Conservation (phyloP, 2,888 invertebrate genomes). For the Ennomos erosarius region DNA sequence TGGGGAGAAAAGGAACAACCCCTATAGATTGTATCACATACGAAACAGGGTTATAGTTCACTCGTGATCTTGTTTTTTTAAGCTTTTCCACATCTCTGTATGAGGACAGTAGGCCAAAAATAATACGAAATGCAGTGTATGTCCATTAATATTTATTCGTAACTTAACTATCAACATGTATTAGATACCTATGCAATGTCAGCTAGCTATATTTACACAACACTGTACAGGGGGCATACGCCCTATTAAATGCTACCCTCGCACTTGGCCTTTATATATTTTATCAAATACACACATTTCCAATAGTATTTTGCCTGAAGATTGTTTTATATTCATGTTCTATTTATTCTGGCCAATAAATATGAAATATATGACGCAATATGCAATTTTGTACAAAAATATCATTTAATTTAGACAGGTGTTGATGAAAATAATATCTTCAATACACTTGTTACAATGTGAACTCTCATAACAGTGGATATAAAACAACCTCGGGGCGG, state of each 20-base stretch:
- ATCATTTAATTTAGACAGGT: no score
- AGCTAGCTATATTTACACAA: conserved; percentile 77
- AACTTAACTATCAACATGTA: conserved; percentile 76
- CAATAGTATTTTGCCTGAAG: neutral
- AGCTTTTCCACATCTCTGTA: no score
- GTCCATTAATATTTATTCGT: conserved; percentile 81
- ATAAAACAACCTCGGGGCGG: conserved; percentile 12
- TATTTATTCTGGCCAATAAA: no score
- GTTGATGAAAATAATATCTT: no score
- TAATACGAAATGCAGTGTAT: conserved; percentile 39
- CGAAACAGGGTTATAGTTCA: no score
- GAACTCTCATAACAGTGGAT: neutral
- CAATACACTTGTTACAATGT: no score
- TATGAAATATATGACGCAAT: no score
- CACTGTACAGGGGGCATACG: conserved; percentile 69
- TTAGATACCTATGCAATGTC: conserved; percentile 65
- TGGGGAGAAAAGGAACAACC: no score
- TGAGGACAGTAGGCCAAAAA: no score
- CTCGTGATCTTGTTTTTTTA: no score
- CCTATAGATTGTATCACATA: no score
- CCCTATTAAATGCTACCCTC: conserved; percentile 72
- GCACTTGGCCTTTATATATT: conserved; percentile 43
- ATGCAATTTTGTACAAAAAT: no score
- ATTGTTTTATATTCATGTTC: conserved; percentile 5
- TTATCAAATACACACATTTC: conserved; percentile 26